phyloP scores from a whole-genome alignment of 1,140 invertebrate genomes.

The Pectinophora gossypiella region DNA sequence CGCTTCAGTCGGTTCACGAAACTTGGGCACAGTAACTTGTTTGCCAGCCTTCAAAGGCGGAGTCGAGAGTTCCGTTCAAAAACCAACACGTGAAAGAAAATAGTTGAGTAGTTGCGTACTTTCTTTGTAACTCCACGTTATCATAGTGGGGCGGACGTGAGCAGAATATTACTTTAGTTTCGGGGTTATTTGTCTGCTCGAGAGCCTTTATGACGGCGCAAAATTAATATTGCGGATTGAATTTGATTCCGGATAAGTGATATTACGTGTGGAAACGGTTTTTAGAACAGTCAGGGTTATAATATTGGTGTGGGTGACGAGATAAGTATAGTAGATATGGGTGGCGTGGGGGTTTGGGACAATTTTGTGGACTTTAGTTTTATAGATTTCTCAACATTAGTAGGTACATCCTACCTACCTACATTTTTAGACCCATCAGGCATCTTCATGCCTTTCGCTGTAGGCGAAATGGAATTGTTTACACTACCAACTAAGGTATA shows the following conservation, averaged over 20 bases:
- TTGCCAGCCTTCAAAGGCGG: background rate
- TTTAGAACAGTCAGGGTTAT: too few relatives aligned
- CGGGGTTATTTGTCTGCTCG: background rate
- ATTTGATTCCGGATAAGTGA: background rate
- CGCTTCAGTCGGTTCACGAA: background rate
- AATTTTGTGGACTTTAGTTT: too few relatives aligned
- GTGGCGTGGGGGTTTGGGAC: too few relatives aligned
- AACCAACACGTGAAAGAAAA: background rate
- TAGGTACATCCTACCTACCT: too few relatives aligned
- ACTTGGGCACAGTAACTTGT: background rate
- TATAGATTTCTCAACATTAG: too few relatives aligned
- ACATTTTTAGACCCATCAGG: too few relatives aligned
- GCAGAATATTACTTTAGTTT: background rate
- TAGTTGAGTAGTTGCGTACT: background rate
- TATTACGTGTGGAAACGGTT: too few relatives aligned
- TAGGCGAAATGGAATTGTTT: too few relatives aligned
- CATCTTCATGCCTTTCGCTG: too few relatives aligned
- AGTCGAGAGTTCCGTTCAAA: background rate
- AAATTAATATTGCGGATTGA: background rate
- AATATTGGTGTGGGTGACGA: too few relatives aligned
- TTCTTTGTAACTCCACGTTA: background rate
- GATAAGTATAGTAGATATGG: too few relatives aligned
- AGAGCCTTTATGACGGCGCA: background rate
- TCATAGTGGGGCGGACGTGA: background rate
- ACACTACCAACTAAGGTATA: too few relatives aligned